Percentiles rank a stretch among this genome's conserved stretches.
Conservation (phyloP, 2,113 vertebrate species). For the Paedocypris sp. region DNA sequence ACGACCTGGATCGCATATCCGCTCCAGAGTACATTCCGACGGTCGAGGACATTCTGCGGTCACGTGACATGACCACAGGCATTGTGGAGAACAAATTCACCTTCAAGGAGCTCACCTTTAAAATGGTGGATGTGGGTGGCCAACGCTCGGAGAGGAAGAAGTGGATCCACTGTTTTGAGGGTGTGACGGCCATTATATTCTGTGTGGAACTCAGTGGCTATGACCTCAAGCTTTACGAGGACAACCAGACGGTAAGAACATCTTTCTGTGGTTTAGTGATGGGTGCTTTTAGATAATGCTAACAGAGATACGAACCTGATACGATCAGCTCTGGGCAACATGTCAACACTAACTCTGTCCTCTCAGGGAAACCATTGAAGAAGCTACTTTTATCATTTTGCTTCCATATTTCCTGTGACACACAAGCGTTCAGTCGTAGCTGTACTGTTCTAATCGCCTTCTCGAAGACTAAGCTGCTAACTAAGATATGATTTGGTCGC, state of each 20-base stretch:
- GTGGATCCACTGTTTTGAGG: constrained; percentile 99
- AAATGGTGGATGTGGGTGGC: constrained; percentile 98
- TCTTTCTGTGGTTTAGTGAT: not conserved
- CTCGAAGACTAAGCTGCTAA: too few relatives aligned
- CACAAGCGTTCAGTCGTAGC: not conserved
- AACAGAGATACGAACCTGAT: not conserved
- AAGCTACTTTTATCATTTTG: constrained; percentile 10
- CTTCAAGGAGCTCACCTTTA: constrained; percentile 99
- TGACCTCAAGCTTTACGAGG: constrained; percentile 97
- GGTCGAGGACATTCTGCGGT: constrained; percentile 94
- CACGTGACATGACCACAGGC: constrained; percentile 98
- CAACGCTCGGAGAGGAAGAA: constrained; percentile 97
- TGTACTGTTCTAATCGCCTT: not conserved
- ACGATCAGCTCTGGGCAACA: not conserved
- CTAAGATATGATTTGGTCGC: too few relatives aligned
- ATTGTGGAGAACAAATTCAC: constrained; percentile 99
- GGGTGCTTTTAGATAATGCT: constrained; percentile 4
- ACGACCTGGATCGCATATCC: constrained; percentile 92
- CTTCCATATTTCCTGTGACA: constrained; percentile 18
- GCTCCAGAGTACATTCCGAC: constrained; percentile 90
- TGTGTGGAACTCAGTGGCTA: constrained; percentile 98
- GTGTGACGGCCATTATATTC: constrained; percentile 99
- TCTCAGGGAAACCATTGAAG: not conserved
- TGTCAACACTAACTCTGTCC: constrained; percentile 5
- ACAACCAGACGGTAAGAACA: constrained; percentile 90